Evolutionary conservation across 2,888 invertebrate genomes (phyloP).

Genomic region (Melanostoma scalare): DNA sequence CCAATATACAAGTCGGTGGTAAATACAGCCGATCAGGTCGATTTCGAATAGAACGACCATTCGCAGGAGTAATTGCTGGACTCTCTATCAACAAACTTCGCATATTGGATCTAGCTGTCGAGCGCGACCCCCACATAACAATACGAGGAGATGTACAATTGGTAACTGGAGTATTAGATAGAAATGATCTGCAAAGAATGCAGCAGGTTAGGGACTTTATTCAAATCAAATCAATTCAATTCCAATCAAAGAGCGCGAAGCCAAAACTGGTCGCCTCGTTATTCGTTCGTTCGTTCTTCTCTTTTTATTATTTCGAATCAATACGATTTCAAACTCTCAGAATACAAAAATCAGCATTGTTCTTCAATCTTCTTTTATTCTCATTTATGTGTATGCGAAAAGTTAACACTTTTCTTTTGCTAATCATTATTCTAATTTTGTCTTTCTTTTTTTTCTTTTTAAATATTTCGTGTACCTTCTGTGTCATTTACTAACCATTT

Average conservation of each 20-base stretch:
- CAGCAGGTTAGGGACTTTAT: conserved; percentile 88
- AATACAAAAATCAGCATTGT: conserved; percentile 76
- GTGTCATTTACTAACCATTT: conserved; percentile 35
- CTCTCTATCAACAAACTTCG: conserved; percentile 93
- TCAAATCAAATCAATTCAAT: conserved; percentile 80
- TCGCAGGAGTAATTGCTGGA: conserved; percentile 94
- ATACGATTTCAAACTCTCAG: conserved; percentile 75
- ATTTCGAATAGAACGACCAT: conserved; percentile 89
- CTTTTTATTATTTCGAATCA: conserved; percentile 81
- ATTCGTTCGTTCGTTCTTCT: conserved; percentile 73
- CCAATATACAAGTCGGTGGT: conserved; percentile 94
- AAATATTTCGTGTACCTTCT: conserved; percentile 34
- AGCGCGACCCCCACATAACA: conserved; percentile 90
- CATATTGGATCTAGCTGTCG: conserved; percentile 92
- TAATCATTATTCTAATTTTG: conserved; percentile 42
- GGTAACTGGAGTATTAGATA: conserved; percentile 88
- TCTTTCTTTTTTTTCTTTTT: conserved; percentile 37
- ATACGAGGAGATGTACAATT: conserved; percentile 92
- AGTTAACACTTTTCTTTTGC: conserved; percentile 52
- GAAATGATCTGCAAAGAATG: conserved; percentile 91
- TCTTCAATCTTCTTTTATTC: conserved; percentile 75
- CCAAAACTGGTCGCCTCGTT: conserved; percentile 68
- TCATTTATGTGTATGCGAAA: conserved; percentile 74
- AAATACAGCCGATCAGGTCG: conserved; percentile 84
- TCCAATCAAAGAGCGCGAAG: conserved; percentile 66